Conservation (phyloP, 92 coral and sea anemone genomes). For the Anthopleura xanthogrammica region DNA sequence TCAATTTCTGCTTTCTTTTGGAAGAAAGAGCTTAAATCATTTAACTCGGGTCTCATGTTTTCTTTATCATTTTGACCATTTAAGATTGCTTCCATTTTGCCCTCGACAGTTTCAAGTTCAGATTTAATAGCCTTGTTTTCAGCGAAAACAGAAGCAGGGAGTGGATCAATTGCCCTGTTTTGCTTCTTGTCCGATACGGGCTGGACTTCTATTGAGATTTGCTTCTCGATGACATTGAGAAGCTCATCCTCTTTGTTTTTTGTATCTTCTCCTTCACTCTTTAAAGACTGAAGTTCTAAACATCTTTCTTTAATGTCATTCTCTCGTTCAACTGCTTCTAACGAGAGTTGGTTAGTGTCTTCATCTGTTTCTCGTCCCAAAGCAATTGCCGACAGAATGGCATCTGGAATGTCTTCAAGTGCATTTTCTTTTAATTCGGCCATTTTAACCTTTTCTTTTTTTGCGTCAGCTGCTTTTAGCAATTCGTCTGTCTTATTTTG, state of each 20-base stretch:
- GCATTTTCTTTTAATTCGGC: background rate
- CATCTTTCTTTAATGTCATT: slow-evolving; percentile 39
- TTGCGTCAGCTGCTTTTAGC: background rate
- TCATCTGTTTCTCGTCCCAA: background rate
- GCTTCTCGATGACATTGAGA: slow-evolving; percentile 6
- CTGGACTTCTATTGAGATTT: background rate
- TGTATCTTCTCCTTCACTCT: slow-evolving; percentile 31
- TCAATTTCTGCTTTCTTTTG: slow-evolving; percentile 4
- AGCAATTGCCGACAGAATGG: background rate
- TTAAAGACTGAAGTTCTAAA: slow-evolving; percentile 24
- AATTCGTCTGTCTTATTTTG: slow-evolving; percentile 30
- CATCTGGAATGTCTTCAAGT: background rate
- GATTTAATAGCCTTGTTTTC: background rate
- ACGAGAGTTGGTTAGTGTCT: background rate
- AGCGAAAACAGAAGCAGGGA: slow-evolving; percentile 3
- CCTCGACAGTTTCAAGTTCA: slow-evolving; percentile 4
- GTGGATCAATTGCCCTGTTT: too few relatives aligned
- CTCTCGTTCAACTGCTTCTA: slow-evolving; percentile 3
- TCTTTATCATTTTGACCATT: background rate
- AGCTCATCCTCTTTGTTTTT: slow-evolving; percentile 35
- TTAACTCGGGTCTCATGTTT: background rate
- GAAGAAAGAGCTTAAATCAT: slow-evolving; percentile 3
- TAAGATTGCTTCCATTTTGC: background rate
- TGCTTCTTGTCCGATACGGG: background rate
- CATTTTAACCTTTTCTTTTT: slow-evolving; percentile 12